Conservation (phyloP, 2,797 vertebrate species). For the Telmatherina bonti region DNA sequence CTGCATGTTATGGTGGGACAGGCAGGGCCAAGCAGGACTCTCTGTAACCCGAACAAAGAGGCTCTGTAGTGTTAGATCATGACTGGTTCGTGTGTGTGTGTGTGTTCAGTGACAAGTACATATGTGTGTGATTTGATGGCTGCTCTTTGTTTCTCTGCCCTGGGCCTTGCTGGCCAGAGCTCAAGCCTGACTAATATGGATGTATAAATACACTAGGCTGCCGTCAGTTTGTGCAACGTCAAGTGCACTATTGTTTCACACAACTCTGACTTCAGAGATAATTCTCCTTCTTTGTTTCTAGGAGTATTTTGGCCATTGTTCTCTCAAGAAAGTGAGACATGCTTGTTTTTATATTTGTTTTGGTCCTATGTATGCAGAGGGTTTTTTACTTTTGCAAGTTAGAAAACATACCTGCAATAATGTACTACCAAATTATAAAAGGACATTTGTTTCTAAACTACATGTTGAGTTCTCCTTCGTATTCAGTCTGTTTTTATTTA, state of each 20-base stretch:
- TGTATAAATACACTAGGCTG: constrained; percentile 81
- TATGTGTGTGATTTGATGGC: constrained; percentile 67
- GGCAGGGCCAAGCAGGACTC: constrained; percentile 56
- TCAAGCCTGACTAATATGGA: constrained; percentile 80
- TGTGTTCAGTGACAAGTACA: constrained; percentile 29
- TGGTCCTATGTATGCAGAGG: constrained; percentile 15
- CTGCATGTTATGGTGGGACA: constrained; percentile 61
- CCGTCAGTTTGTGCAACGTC: constrained; percentile 73
- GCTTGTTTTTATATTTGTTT: constrained; percentile 54
- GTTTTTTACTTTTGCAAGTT: constrained; percentile 25
- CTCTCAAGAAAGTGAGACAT: constrained; percentile 45
- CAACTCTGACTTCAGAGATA: constrained; percentile 75
- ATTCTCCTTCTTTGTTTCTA: constrained; percentile 60
- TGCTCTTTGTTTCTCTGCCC: constrained; percentile 78
- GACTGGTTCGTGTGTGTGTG: constrained; percentile 30
- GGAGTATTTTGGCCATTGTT: constrained; percentile 50
- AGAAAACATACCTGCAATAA: constrained; percentile 19
- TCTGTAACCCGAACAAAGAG: constrained; percentile 73
- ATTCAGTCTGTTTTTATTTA: neutral
- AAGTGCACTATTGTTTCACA: constrained; percentile 78
- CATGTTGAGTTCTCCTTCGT: neutral
- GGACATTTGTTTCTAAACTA: constrained; percentile 1
- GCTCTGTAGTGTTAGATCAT: constrained; percentile 71
- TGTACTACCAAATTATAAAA: constrained; percentile 6
- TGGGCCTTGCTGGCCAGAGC: constrained; percentile 72